Percentiles rank a stretch among this genome's conserved stretches.
phyloP scores from a whole-genome alignment of 2,888 invertebrate genomes.

The Nomada lathburiana region DNA sequence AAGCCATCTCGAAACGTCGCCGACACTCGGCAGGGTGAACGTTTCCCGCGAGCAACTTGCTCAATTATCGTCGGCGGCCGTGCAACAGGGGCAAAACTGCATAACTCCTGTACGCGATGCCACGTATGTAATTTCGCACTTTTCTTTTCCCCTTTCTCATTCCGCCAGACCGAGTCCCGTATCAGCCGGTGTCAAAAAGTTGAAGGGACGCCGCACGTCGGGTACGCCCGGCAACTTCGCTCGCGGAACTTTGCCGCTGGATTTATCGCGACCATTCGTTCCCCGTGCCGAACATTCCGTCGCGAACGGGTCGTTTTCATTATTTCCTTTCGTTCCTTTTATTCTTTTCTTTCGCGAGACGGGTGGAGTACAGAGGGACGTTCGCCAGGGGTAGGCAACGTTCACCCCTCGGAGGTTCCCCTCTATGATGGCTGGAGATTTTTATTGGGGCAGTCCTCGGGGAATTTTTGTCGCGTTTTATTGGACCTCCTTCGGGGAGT shows the following conservation, averaged over 20 bases:
- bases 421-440: background rate
- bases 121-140: slow-evolving; percentile 34
- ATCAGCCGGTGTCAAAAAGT: slow-evolving; percentile 33
- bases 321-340: too few species aligned
- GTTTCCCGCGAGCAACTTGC: slow-evolving; percentile 26
- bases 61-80: slow-evolving; percentile 25
- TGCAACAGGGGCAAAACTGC: slow-evolving; percentile 9
- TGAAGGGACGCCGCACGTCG: background rate
- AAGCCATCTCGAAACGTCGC: slow-evolving; percentile 21
- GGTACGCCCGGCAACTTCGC: background rate
- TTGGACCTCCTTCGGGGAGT: too few species aligned
- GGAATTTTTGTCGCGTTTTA: background rate
- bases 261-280: slow-evolving; percentile 18
- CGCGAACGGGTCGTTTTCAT: background rate
- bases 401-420: too few species aligned
- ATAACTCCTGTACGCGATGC: background rate
- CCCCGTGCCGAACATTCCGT: background rate
- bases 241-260: background rate
- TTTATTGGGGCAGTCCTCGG: slow-evolving; percentile 17
- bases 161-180: background rate
- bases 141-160: background rate
- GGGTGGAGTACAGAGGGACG: too few species aligned
- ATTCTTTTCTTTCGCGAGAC: background rate
- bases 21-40: slow-evolving; percentile 29
- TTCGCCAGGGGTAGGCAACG: too few species aligned